Base-by-base conservation (phyloP, 2,888 invertebrate species). In the Mimumesa dahlbomi region DNA sequence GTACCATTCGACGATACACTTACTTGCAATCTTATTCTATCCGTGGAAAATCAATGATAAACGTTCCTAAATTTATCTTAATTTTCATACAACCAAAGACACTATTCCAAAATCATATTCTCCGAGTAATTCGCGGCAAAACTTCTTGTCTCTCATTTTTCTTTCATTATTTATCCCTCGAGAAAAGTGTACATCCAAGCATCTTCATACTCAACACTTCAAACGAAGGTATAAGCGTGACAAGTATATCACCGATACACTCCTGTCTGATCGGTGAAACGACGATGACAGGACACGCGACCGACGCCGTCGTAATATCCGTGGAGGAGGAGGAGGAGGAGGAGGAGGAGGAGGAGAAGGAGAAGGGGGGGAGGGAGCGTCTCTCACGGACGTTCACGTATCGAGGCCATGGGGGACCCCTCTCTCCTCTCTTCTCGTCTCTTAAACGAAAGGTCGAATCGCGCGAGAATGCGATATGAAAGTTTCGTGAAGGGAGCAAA, bases 401-500 rank as follows among this genome's bases (percentile, higher is more conserved):
- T 79, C 77, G 79, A 77, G 79, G 79, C 72, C 79, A 77, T 45
- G 49, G 63, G 18, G 69, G 54, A 53, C 48, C 66, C 66, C 54
- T 46, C 58, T 71, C 62, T 45, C 56, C 25, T 62, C 46, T 31
- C 45, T 19, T 36, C 46, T 42, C 46, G 46, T 49, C 69, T 53
- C 42, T 72, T 64, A 56, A 79, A 79, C 66, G 79, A 79, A 79
- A 79, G 79, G 79, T 79, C 79, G 79, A 73, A 66, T 59, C 66
- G 73, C 75, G 53, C 61, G 68, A 52, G 75, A 77, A 80, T 71
- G 78, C 77, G 79, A 81, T 82, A 81, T 82, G 82, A 82, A 82
- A 82, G 82, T 82, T 79, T 75, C 69, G 77, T 63, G 82, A 81
- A 75, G 82, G 79, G 81, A 82, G 73, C 56, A 57, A 50, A 59